phyloP scores from a whole-genome alignment of 2,113 vertebrate species.

The Gorsachius goisagi region DNA sequence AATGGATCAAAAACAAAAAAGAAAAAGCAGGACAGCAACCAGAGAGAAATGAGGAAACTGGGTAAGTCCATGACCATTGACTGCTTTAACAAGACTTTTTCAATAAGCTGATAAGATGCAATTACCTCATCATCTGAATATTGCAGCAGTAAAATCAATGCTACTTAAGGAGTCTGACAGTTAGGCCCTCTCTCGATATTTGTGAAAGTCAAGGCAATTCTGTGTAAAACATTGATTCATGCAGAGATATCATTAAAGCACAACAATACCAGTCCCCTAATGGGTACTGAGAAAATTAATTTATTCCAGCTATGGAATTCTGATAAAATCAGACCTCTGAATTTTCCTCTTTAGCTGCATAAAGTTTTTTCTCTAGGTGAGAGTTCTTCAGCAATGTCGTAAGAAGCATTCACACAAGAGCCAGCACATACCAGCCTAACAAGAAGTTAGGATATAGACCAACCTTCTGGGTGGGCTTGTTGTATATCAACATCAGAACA shows the following conservation, averaged over 20 bases:
- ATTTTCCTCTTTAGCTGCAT: conserved; percentile 23
- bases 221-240: conserved; percentile 55
- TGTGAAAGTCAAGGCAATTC: conserved; percentile 64
- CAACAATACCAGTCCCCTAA: conserved; percentile 19
- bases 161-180: conserved; percentile 67
- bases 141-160: conserved; percentile 71
- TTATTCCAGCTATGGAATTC: conserved; percentile 9
- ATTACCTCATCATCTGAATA: conserved; percentile 74
- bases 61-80: conserved; percentile 5
- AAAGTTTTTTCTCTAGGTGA: not conserved
- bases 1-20: not conserved
- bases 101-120: conserved; percentile 65
- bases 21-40: not conserved
- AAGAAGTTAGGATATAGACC: not conserved
- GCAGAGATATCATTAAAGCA: conserved; percentile 61
- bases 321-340: conserved; percentile 40
- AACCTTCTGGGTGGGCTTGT: not conserved
- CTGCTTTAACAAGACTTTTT: conserved; percentile 64
- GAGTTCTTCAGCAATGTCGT: conserved; percentile 6
- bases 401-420: not conserved
- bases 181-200: conserved; percentile 56
- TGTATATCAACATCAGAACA: not conserved
- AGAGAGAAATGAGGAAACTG: not conserved
- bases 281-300: conserved; percentile 28
- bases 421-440: not conserved